Percentiles rank a stretch among this genome's conserved stretches.
Evolutionary conservation across 2,113 vertebrate genomes (phyloP).

Genomic region (Psittacula cyanocephala): DNA sequence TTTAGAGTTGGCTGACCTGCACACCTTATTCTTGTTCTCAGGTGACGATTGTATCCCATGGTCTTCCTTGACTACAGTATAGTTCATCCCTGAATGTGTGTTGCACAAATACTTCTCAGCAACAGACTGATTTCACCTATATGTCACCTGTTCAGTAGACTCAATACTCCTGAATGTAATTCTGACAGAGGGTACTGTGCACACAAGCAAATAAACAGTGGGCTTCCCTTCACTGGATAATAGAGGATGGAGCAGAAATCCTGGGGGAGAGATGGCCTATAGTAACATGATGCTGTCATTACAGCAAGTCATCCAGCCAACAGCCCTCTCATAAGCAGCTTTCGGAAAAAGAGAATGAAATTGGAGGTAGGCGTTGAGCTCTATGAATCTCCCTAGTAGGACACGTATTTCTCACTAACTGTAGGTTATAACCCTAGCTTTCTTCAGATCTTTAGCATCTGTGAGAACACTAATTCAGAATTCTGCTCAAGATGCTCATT

Average conservation of each 20-base stretch:
- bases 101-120: neutral
- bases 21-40: neutral
- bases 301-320: neutral
- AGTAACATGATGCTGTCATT: neutral
- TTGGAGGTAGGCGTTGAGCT: neutral
- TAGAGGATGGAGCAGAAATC: neutral
- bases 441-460: neutral
- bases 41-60: neutral
- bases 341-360: neutral
- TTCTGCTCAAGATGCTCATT: neutral
- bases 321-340: neutral
- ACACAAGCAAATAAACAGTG: neutral
- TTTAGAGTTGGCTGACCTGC: neutral
- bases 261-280: neutral
- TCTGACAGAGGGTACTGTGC: neutral
- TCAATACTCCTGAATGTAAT: accelerated
- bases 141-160: neutral
- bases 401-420: neutral
- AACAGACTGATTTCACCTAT: neutral
- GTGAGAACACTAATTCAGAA: neutral
- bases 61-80: neutral
- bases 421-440: neutral
- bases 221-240: neutral
- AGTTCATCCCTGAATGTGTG: neutral
- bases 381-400: neutral